phyloP scores from a whole-genome alignment of 1,140 invertebrate species.

The Drosophila nigromelanica region DNA sequence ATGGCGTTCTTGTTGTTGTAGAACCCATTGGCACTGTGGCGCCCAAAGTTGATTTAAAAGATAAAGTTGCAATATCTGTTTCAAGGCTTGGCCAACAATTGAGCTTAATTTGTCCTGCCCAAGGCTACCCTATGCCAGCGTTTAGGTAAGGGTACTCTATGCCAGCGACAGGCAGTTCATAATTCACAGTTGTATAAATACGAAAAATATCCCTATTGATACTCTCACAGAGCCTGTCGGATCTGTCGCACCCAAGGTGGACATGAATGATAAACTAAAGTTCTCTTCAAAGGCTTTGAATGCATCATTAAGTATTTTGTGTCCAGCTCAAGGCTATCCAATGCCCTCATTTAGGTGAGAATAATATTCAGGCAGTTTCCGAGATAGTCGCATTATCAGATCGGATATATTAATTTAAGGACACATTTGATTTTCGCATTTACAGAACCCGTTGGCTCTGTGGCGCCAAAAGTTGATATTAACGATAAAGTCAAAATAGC shows the following conservation, averaged over 20 bases:
- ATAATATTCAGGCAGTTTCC: conserved; percentile 37
- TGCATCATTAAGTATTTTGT: conserved; percentile 83
- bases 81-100: conserved; percentile 85
- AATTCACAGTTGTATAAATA: conserved; percentile 5
- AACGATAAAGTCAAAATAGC: conserved; percentile 69
- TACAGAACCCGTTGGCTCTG: conserved; percentile 85
- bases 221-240: conserved; percentile 83
- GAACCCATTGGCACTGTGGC: conserved; percentile 89
- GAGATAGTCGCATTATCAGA: not conserved
- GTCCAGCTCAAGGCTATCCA: conserved; percentile 88
- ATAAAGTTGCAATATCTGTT: conserved; percentile 87
- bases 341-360: conserved; percentile 86
- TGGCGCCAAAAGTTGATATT: conserved; percentile 85
- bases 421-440: conserved; percentile 86
- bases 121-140: conserved; percentile 87
- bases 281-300: conserved; percentile 83
- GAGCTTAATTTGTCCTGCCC: conserved; percentile 86
- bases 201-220: conserved; percentile 14
- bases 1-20: conserved; percentile 82
- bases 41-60: conserved; percentile 86
- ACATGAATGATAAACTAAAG: conserved; percentile 85
- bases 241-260: conserved; percentile 86
- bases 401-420: conserved; percentile 83
- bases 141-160: conserved; percentile 86
- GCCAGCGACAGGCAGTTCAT: conserved; percentile 47